Evolutionary conservation across 1,140 invertebrate species (phyloP).

Genomic region (Apis mellifera): DNA sequence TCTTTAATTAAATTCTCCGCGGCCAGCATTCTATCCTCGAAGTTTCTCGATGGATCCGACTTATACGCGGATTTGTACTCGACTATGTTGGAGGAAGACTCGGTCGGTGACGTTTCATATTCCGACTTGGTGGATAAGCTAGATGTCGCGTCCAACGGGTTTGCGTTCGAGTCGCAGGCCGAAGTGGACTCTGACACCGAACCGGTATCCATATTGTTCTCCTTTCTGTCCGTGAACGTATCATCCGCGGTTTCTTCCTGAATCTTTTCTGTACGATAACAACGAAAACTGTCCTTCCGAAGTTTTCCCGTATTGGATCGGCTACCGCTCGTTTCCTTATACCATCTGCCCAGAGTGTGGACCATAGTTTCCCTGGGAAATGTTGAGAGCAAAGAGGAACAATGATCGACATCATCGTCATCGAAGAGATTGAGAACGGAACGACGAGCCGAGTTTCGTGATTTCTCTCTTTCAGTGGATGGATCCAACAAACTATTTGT

Average conservation of each 20-base stretch:
- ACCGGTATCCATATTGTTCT: slow-evolving; percentile 35
- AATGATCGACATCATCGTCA: slow-evolving; percentile 3
- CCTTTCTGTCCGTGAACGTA: neutral
- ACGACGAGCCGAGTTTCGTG: slow-evolving; percentile 58
- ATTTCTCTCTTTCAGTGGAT: slow-evolving; percentile 37
- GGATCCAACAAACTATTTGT: slow-evolving; percentile 73
- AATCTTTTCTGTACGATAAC: slow-evolving; percentile 73
- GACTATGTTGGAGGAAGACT: slow-evolving; percentile 68
- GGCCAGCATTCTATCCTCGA: slow-evolving; percentile 73
- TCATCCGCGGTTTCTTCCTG: slow-evolving; percentile 71
- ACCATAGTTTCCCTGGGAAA: slow-evolving; percentile 59
- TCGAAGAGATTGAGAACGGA: slow-evolving; percentile 77
- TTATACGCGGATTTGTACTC: slow-evolving; percentile 63
- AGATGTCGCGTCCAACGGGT: slow-evolving; percentile 56
- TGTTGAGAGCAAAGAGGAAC: slow-evolving; percentile 28
- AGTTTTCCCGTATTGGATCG: slow-evolving; percentile 49
- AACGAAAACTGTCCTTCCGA: slow-evolving; percentile 59
- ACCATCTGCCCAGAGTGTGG: slow-evolving; percentile 66
- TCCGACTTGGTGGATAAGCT: slow-evolving; percentile 65
- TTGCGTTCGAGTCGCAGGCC: slow-evolving; percentile 59
- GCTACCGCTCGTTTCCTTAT: slow-evolving; percentile 48
- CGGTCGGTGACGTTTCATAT: slow-evolving; percentile 71
- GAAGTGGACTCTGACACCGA: slow-evolving; percentile 63
- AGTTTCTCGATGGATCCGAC: slow-evolving; percentile 59
- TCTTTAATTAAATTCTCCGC: slow-evolving; percentile 78